These are phyloP conservation scores for Sebastiscus albofasciatus DNA, from an alignment of 2,797 vertebrate genomes.

Conservation along the genomic window DNA sequence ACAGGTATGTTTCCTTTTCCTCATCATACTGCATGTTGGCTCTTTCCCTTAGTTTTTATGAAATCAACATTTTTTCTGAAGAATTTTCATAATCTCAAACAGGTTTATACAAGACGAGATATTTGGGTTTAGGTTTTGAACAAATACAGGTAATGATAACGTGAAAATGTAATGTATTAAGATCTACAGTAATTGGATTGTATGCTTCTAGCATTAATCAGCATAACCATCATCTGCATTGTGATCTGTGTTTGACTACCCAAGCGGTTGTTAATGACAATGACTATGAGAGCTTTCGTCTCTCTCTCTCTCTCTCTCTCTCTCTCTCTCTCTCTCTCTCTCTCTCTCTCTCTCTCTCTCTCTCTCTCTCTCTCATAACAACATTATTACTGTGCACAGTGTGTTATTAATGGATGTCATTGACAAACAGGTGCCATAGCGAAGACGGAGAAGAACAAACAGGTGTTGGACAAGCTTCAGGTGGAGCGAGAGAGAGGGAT, in stretches of 20 bases:
- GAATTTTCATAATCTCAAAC: neutral
- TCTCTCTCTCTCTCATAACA: neutral
- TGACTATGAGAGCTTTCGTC: neutral
- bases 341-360: neutral
- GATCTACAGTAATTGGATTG: neutral
- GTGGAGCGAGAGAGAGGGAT: constrained; percentile 98
- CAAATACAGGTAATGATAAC: neutral
- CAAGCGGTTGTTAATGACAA: neutral
- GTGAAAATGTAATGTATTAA: neutral
- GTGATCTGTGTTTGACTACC: neutral
- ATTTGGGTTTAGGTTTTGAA: neutral
- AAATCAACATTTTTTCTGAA: neutral
- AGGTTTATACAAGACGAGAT: neutral
- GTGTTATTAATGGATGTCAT: neutral
- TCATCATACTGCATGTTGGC: neutral
- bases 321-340: neutral
- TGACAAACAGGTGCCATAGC: constrained; percentile 88
- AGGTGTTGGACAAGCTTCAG: constrained; percentile 97
- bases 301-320: neutral
- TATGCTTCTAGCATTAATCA: neutral
- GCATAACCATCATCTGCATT: neutral
- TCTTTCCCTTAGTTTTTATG: neutral
- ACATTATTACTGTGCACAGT: neutral
- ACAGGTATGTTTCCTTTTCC: constrained; percentile 83
- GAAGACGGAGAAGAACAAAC: constrained; percentile 91